Conservation (phyloP, 2,113 vertebrate species). For the Raja brachyura region DNA sequence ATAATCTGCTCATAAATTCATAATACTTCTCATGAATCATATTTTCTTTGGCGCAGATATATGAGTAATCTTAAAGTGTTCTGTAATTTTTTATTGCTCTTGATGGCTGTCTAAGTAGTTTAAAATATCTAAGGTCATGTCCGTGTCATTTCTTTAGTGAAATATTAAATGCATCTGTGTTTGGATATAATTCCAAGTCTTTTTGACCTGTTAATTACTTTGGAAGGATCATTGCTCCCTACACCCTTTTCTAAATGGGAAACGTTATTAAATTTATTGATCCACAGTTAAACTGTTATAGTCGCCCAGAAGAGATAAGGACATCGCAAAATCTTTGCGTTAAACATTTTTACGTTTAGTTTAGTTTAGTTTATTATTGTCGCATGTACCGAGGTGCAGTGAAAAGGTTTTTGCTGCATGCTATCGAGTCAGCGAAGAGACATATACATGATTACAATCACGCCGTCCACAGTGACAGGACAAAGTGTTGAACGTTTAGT, state of each 20-base stretch:
- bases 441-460: no score
- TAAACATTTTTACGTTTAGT: not conserved
- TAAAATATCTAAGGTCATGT: not conserved
- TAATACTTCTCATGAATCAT: not conserved
- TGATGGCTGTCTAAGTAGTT: not conserved
- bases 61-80: not conserved
- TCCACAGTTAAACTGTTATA: not conserved
- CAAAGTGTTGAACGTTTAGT: no score
- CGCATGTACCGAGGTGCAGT: no score
- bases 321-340: not conserved
- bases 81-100: not conserved
- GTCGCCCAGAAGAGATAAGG: not conserved
- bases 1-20: conserved; percentile 25
- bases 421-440: no score
- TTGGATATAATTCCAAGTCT: not conserved
- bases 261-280: not conserved
- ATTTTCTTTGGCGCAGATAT: conserved; percentile 13
- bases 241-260: not conserved
- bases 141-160: conserved; percentile 11
- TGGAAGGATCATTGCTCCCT: not conserved
- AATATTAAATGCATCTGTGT: not conserved
- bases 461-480: no score
- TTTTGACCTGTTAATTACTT: not conserved
- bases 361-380: no score
- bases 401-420: no score